These are phyloP conservation scores for Nomia melanderi DNA, from an alignment of 1,140 invertebrate genomes.

Conservation along the genomic window DNA sequence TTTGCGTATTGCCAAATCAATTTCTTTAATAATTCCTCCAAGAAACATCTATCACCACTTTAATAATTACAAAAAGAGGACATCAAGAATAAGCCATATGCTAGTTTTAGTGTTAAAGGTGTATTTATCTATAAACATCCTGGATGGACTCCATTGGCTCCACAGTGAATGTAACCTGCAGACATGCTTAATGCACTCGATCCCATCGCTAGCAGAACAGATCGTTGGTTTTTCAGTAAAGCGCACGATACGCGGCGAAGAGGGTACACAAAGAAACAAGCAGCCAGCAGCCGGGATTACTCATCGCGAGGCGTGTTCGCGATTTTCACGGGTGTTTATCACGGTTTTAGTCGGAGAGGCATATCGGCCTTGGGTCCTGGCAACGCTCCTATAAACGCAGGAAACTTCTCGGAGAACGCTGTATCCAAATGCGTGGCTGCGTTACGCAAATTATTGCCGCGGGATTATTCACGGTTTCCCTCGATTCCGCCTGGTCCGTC, in stretches of 20 bases:
- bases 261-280: neutral
- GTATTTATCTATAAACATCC: too few relatives aligned
- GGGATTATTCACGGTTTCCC: neutral
- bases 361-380: slow-evolving; percentile 50
- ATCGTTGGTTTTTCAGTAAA: neutral
- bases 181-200: neutral
- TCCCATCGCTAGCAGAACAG: neutral
- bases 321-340: slow-evolving; percentile 52
- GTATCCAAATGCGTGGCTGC: slow-evolving; percentile 23
- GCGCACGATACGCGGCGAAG: too few relatives aligned
- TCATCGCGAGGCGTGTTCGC: slow-evolving; percentile 25
- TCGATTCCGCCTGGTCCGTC: too few relatives aligned
- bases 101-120: too few relatives aligned
- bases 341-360: slow-evolving; percentile 28
- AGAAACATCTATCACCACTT: too few relatives aligned
- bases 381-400: slow-evolving; percentile 47
- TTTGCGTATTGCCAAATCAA: too few relatives aligned
- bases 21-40: too few relatives aligned
- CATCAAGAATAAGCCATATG: too few relatives aligned
- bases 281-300: slow-evolving; percentile 15
- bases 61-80: too few relatives aligned
- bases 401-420: slow-evolving; percentile 8
- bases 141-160: too few relatives aligned
- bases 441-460: slow-evolving; percentile 26
- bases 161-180: neutral